Evolutionary conservation across 2,113 vertebrate genomes (phyloP), one percentile per base, ranked within the genome.

Genomic region (Perccottus glenii): DNA sequence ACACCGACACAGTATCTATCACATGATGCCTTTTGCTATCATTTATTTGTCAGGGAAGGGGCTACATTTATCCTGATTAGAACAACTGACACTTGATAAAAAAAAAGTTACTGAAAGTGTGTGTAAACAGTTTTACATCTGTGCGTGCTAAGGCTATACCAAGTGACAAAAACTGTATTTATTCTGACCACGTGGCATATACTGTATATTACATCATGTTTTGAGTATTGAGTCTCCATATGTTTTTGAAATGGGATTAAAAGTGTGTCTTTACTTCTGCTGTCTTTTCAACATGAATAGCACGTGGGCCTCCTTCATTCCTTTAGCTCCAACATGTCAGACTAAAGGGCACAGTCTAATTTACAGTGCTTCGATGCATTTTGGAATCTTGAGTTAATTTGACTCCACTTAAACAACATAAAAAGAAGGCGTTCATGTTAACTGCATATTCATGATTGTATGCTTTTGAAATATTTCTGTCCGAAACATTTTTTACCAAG

Each of bases 1-100:
- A 19, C 27, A 57, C 12, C 44, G 51, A 60, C 35, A 59, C 58
- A 5, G 58, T 14, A 71, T 73, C 40, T 46, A 42, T 72, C 61
- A 63, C 4, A 46, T 49, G 60, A 72, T 33, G 32, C 64, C 52
- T 38, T 15, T 36, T 48, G 33, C 66, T 16, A 45, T 33, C n/a
- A 56, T 27, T 50, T 42, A 36, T 66, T 58, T 36, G 46, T 53
- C 11, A 65, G 62, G 27, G 33, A 27, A 16, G 32, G 6, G 9
- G 8, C n/a, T 9, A 32, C 2, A 1, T 60, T 63, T 48, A 62
- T 62, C 14, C 43, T 8, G 14, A 59, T 12, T 14, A 19, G 55
- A 38, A 70, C 43, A 50, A 52, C 43, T 16, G 11, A 52, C 12
- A 65, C 32, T n/a, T n/a, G n/a, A n/a, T n/a, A n/a, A n/a, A n/a